Evolutionary conservation across 2,113 vertebrate genomes (phyloP).

Genomic region (Cinclus cinclus): DNA sequence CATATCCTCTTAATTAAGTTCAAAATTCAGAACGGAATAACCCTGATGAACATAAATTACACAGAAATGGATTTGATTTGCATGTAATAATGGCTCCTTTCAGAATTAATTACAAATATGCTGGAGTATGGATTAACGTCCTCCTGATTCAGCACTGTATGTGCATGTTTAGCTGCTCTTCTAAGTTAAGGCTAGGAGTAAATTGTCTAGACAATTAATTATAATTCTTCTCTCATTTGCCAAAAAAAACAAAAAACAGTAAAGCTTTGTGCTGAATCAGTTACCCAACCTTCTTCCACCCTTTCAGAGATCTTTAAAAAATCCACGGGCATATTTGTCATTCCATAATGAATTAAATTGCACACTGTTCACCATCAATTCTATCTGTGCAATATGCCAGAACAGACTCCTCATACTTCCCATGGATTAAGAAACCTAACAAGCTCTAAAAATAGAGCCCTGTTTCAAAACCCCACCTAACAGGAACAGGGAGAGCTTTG

Average conservation of each 20-base stretch:
- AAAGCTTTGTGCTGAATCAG: background rate
- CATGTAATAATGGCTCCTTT: conserved; percentile 30
- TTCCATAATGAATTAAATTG: background rate
- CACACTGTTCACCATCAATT: background rate
- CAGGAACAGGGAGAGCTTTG: background rate
- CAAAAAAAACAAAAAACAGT: background rate
- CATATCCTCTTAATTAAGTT: background rate
- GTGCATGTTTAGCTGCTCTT: background rate
- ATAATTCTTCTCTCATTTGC: background rate
- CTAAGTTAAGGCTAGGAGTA: background rate
- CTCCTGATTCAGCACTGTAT: conserved; percentile 7
- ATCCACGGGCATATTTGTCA: background rate
- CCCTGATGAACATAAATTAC: background rate
- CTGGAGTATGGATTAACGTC: background rate
- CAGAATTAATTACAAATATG: conserved; percentile 48
- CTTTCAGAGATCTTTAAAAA: background rate
- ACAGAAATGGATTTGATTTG: conserved; percentile 10
- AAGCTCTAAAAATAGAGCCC: background rate
- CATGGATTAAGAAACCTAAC: background rate
- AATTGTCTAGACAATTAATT: conserved; percentile 13
- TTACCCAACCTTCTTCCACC: background rate
- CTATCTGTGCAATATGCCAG: background rate
- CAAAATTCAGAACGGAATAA: background rate
- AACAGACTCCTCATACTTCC: background rate
- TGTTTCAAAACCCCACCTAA: background rate